Evolutionary conservation across 2,113 vertebrate genomes (phyloP).

Genomic region (Zootoca vivipara): DNA sequence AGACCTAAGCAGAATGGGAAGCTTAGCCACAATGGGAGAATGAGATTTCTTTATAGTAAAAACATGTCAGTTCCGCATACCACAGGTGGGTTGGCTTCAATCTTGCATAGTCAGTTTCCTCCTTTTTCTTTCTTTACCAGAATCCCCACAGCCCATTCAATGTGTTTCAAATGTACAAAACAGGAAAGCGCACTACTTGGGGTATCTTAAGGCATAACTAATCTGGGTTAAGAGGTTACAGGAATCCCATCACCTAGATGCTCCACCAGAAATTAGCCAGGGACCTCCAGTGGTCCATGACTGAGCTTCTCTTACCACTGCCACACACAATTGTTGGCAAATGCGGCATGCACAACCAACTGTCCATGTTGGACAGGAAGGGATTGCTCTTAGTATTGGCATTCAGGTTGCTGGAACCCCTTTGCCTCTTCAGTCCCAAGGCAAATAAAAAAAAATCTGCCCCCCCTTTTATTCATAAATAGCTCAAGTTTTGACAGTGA

Average conservation of each 20-base stretch:
- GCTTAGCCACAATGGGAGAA: neutral
- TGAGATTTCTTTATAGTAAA: neutral
- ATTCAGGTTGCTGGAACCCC: rapidly evolving
- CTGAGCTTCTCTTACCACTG: too few relatives aligned
- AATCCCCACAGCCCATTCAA: neutral
- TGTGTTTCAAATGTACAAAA: neutral
- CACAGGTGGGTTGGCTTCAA: neutral
- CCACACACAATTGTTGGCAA: neutral
- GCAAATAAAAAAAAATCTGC: neutral
- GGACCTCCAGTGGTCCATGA: neutral
- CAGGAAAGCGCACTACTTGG: neutral
- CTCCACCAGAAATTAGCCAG: neutral
- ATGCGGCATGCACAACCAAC: neutral
- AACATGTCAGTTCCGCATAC: too few relatives aligned
- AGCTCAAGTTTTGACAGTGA: constrained; percentile 22
- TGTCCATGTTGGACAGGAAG: neutral
- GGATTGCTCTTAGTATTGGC: too few relatives aligned
- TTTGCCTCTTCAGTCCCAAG: neutral
- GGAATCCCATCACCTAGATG: neutral
- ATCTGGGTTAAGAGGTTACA: neutral
- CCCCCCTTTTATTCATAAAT: constrained; percentile 39
- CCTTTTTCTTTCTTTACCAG: neutral
- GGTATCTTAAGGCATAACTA: neutral
- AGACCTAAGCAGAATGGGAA: neutral
- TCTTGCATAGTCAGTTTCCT: neutral